Conservation (phyloP, 1,140 invertebrate species). For the Eubasilissa regina region DNA sequence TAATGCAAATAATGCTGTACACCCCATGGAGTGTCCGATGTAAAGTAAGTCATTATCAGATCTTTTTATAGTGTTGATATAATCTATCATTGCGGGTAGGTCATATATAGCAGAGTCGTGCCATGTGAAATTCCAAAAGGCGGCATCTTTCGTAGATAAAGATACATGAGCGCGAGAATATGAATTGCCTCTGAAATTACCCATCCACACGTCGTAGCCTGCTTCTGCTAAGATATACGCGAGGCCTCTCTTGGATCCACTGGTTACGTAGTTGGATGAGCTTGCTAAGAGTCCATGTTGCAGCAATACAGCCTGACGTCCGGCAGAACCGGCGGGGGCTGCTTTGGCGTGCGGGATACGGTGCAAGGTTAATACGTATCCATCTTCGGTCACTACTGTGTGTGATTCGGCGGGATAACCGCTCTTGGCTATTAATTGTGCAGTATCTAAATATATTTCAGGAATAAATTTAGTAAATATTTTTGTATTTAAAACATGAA, state of each 20-base stretch:
- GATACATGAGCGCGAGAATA: slow-evolving; percentile 74
- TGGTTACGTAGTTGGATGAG: slow-evolving; percentile 83
- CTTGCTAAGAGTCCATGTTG: slow-evolving; percentile 86
- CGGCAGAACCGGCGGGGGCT: slow-evolving; percentile 56
- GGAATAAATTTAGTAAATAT: slow-evolving; percentile 61
- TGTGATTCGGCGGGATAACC: slow-evolving; percentile 82
- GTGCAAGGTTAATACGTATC: slow-evolving; percentile 82
- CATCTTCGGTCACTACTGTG: slow-evolving; percentile 78
- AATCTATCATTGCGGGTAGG: slow-evolving; percentile 83
- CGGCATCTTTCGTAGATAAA: slow-evolving; percentile 67
- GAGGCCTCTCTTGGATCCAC: slow-evolving; percentile 75
- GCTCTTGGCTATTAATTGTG: slow-evolving; percentile 75
- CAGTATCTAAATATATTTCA: slow-evolving; percentile 66
- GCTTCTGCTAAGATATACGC: slow-evolving; percentile 76
- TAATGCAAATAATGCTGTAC: slow-evolving; percentile 76
- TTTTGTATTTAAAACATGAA: slow-evolving; percentile 43
- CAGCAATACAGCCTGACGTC: slow-evolving; percentile 74
- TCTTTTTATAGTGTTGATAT: slow-evolving; percentile 74
- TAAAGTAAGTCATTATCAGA: slow-evolving; percentile 77
- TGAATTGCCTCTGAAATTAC: slow-evolving; percentile 77
- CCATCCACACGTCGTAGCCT: slow-evolving; percentile 81
- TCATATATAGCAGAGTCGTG: slow-evolving; percentile 83
- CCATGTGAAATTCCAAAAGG: slow-evolving; percentile 80
- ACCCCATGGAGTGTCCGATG: slow-evolving; percentile 83
- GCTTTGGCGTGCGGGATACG: slow-evolving; percentile 76